A percentile compares a stretch with the other conserved stretches of the same genome.
phyloP scores from a whole-genome alignment of 2,113 vertebrate species.

The Chaetura pelagica region DNA sequence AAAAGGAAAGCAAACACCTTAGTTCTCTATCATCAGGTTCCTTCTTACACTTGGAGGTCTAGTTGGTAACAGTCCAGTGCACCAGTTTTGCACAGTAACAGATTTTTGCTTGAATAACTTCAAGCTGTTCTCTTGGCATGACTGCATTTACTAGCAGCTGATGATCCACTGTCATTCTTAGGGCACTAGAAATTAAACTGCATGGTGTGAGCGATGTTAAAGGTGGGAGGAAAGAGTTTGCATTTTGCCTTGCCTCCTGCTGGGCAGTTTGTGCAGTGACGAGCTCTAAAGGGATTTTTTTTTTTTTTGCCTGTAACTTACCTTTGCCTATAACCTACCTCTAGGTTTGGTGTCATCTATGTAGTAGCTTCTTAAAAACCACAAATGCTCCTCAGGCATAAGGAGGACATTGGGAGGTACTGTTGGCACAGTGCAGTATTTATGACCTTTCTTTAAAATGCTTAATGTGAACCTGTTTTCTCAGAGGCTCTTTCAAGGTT shows the following conservation, averaged over 20 bases:
- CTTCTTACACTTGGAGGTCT: constrained; percentile 15
- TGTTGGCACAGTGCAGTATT: constrained; percentile 74
- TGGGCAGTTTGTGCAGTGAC: constrained; percentile 52
- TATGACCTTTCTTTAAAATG: constrained; percentile 72
- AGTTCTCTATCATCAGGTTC: constrained; percentile 7
- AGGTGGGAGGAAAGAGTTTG: constrained; percentile 48
- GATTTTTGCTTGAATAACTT: constrained; percentile 53
- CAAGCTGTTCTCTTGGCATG: constrained; percentile 55
- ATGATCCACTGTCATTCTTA: constrained; percentile 44
- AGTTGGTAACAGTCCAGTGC: constrained; percentile 36
- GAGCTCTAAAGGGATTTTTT: constrained; percentile 39
- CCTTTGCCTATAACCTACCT: constrained; percentile 76
- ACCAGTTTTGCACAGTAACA: constrained; percentile 40
- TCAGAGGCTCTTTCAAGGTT: constrained; percentile 69
- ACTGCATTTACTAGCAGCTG: constrained; percentile 51
- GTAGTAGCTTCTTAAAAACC: constrained; percentile 61
- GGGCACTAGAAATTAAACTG: constrained; percentile 36
- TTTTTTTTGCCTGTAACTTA: constrained; percentile 56
- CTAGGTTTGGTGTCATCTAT: constrained; percentile 71
- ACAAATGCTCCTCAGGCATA: constrained; percentile 32
- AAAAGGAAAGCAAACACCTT: background rate
- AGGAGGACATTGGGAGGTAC: constrained; percentile 63
- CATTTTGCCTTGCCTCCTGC: constrained; percentile 35
- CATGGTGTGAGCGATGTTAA: constrained; percentile 6
- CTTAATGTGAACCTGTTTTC: constrained; percentile 70